Conservation (phyloP, 2,113 vertebrate genomes). For the Bungarus multicinctus region DNA sequence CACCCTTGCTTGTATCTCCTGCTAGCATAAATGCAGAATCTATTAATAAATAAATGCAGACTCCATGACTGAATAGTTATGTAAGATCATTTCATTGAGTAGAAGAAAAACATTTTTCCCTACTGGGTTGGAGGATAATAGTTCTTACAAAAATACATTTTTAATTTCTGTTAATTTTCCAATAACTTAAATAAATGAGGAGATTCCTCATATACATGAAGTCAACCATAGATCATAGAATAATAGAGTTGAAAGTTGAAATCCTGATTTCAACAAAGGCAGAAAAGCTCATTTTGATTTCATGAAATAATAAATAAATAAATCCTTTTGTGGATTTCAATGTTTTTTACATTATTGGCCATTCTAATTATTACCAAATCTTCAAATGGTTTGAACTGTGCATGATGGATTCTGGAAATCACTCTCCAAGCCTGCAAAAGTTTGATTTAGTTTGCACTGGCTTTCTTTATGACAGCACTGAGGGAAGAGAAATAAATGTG, state of each 20-base stretch:
- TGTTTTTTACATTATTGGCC: slow-evolving; percentile 35
- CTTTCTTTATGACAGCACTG: not conserved
- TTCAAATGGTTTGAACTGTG: slow-evolving; percentile 44
- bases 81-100: not conserved
- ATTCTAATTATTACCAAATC: slow-evolving; percentile 60
- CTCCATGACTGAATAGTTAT: not conserved
- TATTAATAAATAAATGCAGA: not conserved
- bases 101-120: not conserved
- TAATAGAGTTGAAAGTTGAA: slow-evolving; percentile 36
- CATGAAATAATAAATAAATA: slow-evolving; percentile 71
- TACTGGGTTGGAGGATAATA: not conserved
- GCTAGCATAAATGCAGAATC: not conserved
- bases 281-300: slow-evolving; percentile 43
- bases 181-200: slow-evolving; percentile 59
- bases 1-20: not conserved
- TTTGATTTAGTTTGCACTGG: slow-evolving; percentile 39
- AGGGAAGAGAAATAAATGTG: not conserved
- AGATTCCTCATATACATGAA: slow-evolving; percentile 58
- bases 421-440: slow-evolving; percentile 7
- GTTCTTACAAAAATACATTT: not conserved
- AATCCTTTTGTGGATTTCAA: slow-evolving; percentile 44
- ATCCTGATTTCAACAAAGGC: slow-evolving; percentile 44
- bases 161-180: slow-evolving; percentile 62
- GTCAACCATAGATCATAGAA: slow-evolving; percentile 27
- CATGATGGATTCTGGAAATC: slow-evolving; percentile 35